Evolutionary conservation across 2,113 vertebrate species (phyloP), one percentile per base, ranked within the genome.

Genomic region (Myrmophylax atrothorax): DNA sequence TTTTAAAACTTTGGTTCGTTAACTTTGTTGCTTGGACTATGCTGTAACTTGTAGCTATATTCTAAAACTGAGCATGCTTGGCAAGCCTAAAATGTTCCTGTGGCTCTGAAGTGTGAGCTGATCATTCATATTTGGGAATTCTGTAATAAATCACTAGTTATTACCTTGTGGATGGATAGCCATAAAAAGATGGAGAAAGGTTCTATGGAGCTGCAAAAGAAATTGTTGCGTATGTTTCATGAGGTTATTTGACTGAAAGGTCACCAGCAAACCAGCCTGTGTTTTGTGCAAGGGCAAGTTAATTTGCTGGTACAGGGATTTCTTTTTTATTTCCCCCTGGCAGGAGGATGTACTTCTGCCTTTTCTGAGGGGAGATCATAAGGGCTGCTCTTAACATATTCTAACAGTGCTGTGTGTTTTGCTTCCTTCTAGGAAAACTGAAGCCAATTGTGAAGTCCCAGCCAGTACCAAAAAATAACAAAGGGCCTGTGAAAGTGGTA

Each of bases 401-500:
- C 38, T 95, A 93, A 96, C 8, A 8, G 2, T 44, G 7, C 6
- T 59, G 29, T 74, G 44, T 94, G 44, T 72, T 88, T 74, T 87
- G 14, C 40, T 80, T 76, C 60, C 62, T 62, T 52, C 53, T 97
- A 99, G 99, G 99, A 84, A 99, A 99, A 94, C 97, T 99, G 78
- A 98, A 98, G 73, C 98, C 99, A 14, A 98, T 99, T 83, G 90
- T 99, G 87, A 99, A 99, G 92, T 99, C 99, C 3, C 99, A 99
- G 90, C 98, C 99, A 0, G 94, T 98, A 59, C 99, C 99, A 81
- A 99, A 99, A 97, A 99, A 97, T 95, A 99, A 99, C 98, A 99
- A 99, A 95, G 99, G 99, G 28, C 98, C 98, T 3, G 99, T 99
- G 64, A 99, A 98, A 89, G 98, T 99, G 28, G 99, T 99, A 49